phyloP scores from a whole-genome alignment of 2,797 vertebrate genomes.

The Mormyrops attenuatus region DNA sequence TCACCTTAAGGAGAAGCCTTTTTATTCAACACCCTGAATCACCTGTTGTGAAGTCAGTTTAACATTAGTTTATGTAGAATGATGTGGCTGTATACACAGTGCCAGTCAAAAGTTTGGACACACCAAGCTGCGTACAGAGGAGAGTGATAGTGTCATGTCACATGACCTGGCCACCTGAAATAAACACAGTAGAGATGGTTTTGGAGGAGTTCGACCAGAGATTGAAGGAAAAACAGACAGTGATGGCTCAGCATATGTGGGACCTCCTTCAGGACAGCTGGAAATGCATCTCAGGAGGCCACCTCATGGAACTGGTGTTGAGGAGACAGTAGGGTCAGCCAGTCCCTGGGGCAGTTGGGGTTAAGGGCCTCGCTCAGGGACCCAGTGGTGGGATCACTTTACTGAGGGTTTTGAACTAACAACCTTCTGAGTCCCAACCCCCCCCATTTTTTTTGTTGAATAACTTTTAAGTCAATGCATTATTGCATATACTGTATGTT shows the following conservation, averaged over 20 bases:
- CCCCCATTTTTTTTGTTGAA: too few relatives aligned
- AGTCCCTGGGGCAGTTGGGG: too few relatives aligned
- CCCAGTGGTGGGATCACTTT: not conserved
- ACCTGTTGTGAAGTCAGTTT: not conserved
- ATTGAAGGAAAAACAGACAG: too few relatives aligned
- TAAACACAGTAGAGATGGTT: too few relatives aligned
- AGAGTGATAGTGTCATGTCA: not conserved
- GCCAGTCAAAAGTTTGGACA: not conserved
- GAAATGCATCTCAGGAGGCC: too few relatives aligned
- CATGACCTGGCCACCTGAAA: not conserved
- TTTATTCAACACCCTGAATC: not conserved
- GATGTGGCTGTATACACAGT: not conserved
- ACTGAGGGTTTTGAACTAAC: not conserved
- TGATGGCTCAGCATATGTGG: too few relatives aligned
- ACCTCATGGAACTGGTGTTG: too few relatives aligned
- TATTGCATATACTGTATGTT: too few relatives aligned
- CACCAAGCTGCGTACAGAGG: not conserved
- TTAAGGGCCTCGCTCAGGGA: not conserved
- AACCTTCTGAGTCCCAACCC: not conserved
- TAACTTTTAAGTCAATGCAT: too few relatives aligned
- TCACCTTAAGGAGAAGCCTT: not conserved
- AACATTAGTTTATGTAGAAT: not conserved
- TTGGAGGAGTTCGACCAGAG: too few relatives aligned
- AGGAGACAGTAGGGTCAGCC: too few relatives aligned
- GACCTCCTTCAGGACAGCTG: too few relatives aligned